phyloP scores from a whole-genome alignment of 2,888 invertebrate species.

The Portevinia maculata region DNA sequence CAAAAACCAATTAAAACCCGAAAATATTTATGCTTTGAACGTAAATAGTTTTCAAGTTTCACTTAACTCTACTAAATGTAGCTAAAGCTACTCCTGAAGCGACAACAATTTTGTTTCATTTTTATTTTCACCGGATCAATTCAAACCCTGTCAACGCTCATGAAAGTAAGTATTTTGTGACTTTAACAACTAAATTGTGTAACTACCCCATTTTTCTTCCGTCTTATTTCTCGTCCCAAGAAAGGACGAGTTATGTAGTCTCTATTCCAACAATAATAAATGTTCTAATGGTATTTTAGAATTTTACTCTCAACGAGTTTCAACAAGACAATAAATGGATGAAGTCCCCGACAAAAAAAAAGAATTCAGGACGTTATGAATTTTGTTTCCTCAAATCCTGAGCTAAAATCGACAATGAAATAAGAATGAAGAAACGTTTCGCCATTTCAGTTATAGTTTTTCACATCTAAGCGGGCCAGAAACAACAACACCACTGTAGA shows the following conservation, averaged over 20 bases:
- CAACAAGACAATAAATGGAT: slow-evolving; percentile 1
- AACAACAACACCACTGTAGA: background rate
- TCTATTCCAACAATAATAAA: background rate
- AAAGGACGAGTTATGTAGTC: background rate
- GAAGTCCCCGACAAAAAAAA: background rate
- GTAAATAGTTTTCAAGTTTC: background rate
- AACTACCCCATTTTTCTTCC: background rate
- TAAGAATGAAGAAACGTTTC: slow-evolving; percentile 7
- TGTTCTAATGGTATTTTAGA: background rate
- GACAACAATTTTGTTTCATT: too few species aligned
- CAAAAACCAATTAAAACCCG: background rate
- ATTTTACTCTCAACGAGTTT: background rate
- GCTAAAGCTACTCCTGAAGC: too few species aligned
- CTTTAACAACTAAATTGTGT: background rate
- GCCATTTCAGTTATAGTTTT: background rate
- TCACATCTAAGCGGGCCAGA: background rate
- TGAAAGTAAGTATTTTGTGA: background rate
- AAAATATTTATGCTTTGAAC: background rate
- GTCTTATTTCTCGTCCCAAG: background rate
- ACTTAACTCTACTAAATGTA: background rate
- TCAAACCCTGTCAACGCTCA: background rate
- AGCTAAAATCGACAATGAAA: slow-evolving; percentile 28
- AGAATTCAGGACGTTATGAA: slow-evolving; percentile 3
- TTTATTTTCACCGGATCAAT: background rate
- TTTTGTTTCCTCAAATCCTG: slow-evolving; percentile 18